Evolutionary conservation across 2,113 vertebrate species (phyloP), one percentile per base, ranked within the genome.

Genomic region (Microtus oregoni): DNA sequence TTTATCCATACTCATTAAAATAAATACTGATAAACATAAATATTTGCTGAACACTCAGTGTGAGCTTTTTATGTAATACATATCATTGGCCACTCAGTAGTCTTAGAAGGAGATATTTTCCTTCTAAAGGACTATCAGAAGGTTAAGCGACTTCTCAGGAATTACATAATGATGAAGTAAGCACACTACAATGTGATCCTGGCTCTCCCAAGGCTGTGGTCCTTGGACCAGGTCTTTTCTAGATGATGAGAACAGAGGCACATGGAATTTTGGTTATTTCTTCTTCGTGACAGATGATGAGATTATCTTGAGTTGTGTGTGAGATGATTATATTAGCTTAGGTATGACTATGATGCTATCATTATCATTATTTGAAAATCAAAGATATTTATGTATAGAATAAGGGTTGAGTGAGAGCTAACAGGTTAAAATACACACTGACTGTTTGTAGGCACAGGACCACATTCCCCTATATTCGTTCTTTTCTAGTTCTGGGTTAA

Each of bases 361-460:
- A 86, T 55, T 76, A 30, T 70, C 17, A 70, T 96, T 68, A 58
- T 81, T 83, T 90, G 44, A 68, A 92, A 81, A 58, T 76, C 78
- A 79, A 88, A 75, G 24, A 22, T 52, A 26, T 10, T 55, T 88
- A 44, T 73, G 58, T n/a, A 14, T 35, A 52, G 15, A 47, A 82
- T 12, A 28, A 70, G 6, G 89, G 41, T 32, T 82, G 38, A 72
- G 38, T n/a, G 47, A 89, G 22, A 92, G 9, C 77, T 86, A 67
- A 8, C 89, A 61, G 44, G 17, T 1, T 35, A 73, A 65, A 65
- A 38, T 52, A 61, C 17, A 73, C 4, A 28, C 5, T 61, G 20
- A 1, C 68, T 91, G 9, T 94, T 90, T 78, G 20, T 81, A 77
- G 28, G 20, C 17, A 81, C 3, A 90, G 50, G 75, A 70, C 1